phyloP scores from a whole-genome alignment of 2,888 invertebrate species.

The Leptinotarsa rubiginosa region DNA sequence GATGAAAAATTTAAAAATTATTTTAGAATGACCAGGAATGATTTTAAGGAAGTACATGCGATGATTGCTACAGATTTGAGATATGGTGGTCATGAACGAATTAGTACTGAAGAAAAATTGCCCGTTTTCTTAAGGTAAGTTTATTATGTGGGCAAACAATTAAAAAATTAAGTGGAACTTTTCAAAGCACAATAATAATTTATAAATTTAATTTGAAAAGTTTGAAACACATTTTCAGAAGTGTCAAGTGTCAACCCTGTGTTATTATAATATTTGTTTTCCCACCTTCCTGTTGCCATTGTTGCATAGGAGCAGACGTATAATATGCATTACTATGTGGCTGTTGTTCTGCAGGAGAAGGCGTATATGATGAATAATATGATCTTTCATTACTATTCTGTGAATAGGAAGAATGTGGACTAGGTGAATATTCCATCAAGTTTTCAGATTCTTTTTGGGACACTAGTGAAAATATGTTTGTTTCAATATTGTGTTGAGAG shows the following conservation, averaged over 20 bases:
- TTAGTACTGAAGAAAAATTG: slow-evolving; percentile 23
- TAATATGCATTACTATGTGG: no score
- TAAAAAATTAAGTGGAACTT: neutral
- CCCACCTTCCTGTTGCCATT: neutral
- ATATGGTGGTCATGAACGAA: slow-evolving; percentile 28
- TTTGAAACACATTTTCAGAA: slow-evolving; percentile 6
- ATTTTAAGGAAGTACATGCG: slow-evolving; percentile 15
- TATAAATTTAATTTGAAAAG: slow-evolving; percentile 1
- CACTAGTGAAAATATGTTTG: slow-evolving; percentile 17
- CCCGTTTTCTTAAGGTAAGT: slow-evolving; percentile 24
- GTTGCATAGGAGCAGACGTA: neutral
- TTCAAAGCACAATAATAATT: slow-evolving; percentile 1
- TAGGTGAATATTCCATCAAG: slow-evolving; percentile 19
- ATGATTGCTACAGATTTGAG: slow-evolving; percentile 23
- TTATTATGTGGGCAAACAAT: neutral
- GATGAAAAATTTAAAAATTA: slow-evolving; percentile 21
- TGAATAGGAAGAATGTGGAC: slow-evolving; percentile 3
- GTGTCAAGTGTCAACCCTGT: neutral
- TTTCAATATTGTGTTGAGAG: slow-evolving; percentile 22
- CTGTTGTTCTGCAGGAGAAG: slow-evolving; percentile 21
- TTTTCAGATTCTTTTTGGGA: slow-evolving; percentile 19
- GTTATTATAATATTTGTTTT: neutral
- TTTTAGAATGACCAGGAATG: slow-evolving; percentile 13
- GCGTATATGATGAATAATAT: slow-evolving; percentile 18
- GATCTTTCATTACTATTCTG: neutral